Conservation (phyloP, 2,888 invertebrate genomes). For the Chymomyza fuscimana region DNA sequence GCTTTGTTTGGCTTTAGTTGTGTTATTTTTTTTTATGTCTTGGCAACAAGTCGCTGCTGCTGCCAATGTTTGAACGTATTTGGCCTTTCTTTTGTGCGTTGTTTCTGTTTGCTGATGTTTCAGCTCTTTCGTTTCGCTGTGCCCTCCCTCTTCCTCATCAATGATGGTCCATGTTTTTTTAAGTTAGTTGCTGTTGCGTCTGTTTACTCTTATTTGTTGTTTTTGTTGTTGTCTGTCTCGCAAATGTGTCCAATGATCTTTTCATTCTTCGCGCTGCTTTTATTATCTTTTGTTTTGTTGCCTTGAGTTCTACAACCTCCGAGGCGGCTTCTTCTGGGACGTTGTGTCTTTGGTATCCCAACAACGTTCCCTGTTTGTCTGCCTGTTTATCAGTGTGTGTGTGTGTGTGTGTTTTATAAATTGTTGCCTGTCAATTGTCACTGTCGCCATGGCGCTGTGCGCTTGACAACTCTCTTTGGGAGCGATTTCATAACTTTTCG, state of each 20-base stretch:
- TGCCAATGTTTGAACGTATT: constrained; percentile 55
- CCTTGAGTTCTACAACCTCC: constrained; percentile 19
- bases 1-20: constrained; percentile 47
- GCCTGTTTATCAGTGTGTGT: constrained; percentile 1
- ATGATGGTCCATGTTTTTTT: constrained; percentile 41
- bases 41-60: constrained; percentile 63
- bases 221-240: constrained; percentile 24
- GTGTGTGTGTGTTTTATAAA: constrained; percentile 5
- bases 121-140: constrained; percentile 45
- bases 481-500: constrained; percentile 3
- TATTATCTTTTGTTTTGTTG: constrained; percentile 50
- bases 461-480: constrained; percentile 54
- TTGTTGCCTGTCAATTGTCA: constrained; percentile 25
- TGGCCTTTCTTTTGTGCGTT: constrained; percentile 68
- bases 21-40: constrained; percentile 49
- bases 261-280: constrained; percentile 46
- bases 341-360: not conserved
- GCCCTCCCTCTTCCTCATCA: constrained; percentile 21
- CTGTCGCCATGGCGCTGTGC: constrained; percentile 30
- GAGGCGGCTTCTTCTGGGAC: not conserved
- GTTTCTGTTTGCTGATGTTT: constrained; percentile 17
- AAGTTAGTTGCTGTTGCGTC: constrained; percentile 28
- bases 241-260: constrained; percentile 68
- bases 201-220: constrained; percentile 12
- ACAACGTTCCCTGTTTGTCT: not conserved